phyloP scores from a whole-genome alignment of 1,140 invertebrate species.

The Ceratina japonica region DNA sequence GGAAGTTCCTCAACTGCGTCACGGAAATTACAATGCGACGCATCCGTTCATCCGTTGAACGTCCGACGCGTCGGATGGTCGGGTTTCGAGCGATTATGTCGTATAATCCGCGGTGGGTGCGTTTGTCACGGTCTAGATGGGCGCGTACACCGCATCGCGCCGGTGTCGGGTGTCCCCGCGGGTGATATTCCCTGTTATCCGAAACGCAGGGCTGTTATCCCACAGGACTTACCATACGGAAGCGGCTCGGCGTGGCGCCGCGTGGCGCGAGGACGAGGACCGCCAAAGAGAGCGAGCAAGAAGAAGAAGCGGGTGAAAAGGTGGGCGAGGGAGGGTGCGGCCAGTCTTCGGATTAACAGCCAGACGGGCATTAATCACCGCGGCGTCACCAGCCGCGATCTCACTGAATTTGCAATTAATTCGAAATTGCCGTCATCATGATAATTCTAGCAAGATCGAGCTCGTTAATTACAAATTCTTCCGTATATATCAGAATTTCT shows the following conservation, averaged over 20 bases:
- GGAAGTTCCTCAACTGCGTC: background rate
- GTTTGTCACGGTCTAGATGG: conserved; percentile 70
- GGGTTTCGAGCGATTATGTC: conserved; percentile 77
- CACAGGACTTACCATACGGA: conserved; percentile 73
- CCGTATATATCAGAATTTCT: background rate
- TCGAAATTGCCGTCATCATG: conserved; percentile 66
- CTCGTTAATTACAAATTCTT: conserved; percentile 8
- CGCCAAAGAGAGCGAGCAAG: background rate
- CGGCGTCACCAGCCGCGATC: conserved; percentile 63
- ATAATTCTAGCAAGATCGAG: conserved; percentile 34
- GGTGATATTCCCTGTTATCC: conserved; percentile 78
- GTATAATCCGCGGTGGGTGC: conserved; percentile 74
- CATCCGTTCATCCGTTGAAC: background rate
- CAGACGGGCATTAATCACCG: conserved; percentile 65
- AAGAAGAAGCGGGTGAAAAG: background rate
- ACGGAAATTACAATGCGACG: conserved; percentile 17
- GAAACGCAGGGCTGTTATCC: conserved; percentile 78
- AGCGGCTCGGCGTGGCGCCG: conserved; percentile 44
- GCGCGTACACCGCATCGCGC: conserved; percentile 61
- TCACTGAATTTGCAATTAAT: conserved; percentile 71
- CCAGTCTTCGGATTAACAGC: conserved; percentile 45
- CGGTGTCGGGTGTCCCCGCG: conserved; percentile 74
- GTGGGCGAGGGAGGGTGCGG: conserved; percentile 21
- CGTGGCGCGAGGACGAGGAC: conserved; percentile 13
- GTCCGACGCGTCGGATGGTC: conserved; percentile 62